phyloP scores from a whole-genome alignment of 2,888 invertebrate genomes.

The Epirrhoe alternata region DNA sequence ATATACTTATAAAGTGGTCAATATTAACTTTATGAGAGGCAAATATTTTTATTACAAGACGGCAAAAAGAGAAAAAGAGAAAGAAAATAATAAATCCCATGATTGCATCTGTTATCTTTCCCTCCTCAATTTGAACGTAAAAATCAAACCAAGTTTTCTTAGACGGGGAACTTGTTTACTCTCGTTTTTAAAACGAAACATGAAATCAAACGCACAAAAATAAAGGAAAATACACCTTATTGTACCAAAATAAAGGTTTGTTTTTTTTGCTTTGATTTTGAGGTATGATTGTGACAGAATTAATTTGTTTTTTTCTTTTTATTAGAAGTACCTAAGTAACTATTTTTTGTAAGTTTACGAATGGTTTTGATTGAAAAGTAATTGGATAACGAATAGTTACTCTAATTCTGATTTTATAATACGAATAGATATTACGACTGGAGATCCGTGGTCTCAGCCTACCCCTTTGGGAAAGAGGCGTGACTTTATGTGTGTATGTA shows the following conservation, averaged over 20 bases:
- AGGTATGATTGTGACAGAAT: conserved; percentile 25
- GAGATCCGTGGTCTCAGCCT: too few relatives aligned
- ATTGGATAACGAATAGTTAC: too few relatives aligned
- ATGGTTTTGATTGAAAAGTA: neutral
- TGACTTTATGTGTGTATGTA: too few relatives aligned
- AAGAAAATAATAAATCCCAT: neutral
- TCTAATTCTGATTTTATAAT: too few relatives aligned
- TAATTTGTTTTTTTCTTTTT: conserved; percentile 12
- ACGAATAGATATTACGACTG: too few relatives aligned
- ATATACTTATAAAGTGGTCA: too few relatives aligned
- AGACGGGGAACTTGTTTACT: conserved; percentile 38
- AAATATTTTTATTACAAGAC: too few relatives aligned
- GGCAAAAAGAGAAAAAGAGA: neutral
- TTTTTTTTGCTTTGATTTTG: conserved; percentile 1
- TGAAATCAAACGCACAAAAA: conserved; percentile 1
- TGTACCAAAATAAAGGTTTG: neutral
- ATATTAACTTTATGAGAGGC: too few relatives aligned
- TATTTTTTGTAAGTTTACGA: neutral
- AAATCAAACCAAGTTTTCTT: conserved; percentile 15
- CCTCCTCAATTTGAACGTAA: conserved; percentile 2
- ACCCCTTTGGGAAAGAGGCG: too few relatives aligned
- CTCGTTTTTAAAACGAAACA: conserved; percentile 15
- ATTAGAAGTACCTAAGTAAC: neutral
- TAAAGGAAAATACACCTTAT: neutral
- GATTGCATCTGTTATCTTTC: neutral